Percentiles rank a stretch among this genome's conserved stretches.
phyloP scores from a whole-genome alignment of 1,140 invertebrate genomes.

The Brachionus angularis region DNA sequence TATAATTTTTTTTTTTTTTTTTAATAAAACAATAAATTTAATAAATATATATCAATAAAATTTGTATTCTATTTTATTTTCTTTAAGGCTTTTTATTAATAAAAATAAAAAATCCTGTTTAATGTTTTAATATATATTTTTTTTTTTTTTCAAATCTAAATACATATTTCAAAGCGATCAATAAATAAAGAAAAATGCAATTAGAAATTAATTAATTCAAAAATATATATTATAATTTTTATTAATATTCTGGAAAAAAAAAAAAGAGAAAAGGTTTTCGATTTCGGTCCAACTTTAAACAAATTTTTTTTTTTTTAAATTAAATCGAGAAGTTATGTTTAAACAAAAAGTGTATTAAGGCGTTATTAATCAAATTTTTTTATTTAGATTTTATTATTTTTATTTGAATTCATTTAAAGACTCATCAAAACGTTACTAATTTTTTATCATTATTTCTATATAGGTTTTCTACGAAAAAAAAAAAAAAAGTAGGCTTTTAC shows the following conservation, averaged over 20 bases:
- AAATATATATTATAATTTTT: too few relatives aligned
- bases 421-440: conserved; percentile 29
- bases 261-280: neutral
- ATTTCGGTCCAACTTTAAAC: too few relatives aligned
- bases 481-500: too few relatives aligned
- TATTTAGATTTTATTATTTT: neutral
- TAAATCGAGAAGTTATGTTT: too few relatives aligned
- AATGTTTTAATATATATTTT: neutral
- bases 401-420: neutral
- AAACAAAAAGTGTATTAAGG: conserved; percentile 34
- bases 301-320: too few relatives aligned
- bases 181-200: conserved; percentile 37
- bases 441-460: too few relatives aligned
- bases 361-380: conserved; percentile 41
- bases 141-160: neutral
- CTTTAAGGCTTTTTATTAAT: neutral
- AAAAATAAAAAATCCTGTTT: too few relatives aligned
- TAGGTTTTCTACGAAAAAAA: too few relatives aligned
- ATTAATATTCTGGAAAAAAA: too few relatives aligned
- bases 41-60: too few relatives aligned
- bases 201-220: conserved; percentile 40
- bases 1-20: neutral
- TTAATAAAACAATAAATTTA: conserved; percentile 7
- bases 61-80: conserved; percentile 39
- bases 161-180: neutral